Evolutionary conservation across 23 tunicate species (phyloP).

Genomic region (Styela clava): DNA sequence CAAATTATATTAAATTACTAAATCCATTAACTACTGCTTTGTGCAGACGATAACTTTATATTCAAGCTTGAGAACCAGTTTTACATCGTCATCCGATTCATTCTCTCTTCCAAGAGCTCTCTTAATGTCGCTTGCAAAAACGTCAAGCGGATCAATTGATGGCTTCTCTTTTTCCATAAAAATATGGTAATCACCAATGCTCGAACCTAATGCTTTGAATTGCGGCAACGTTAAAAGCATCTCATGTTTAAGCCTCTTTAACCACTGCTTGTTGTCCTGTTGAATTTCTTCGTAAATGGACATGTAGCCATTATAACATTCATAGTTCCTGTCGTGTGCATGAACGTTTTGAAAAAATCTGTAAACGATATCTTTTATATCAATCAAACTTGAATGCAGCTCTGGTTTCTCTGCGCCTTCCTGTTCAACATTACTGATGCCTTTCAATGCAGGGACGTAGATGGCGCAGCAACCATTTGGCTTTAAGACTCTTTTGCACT

Average conservation of each 20-base stretch:
- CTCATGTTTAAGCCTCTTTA: background rate
- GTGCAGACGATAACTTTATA: background rate
- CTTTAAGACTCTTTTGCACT: background rate
- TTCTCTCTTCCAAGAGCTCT: background rate
- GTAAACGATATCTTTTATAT: background rate
- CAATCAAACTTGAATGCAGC: background rate
- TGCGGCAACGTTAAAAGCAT: background rate
- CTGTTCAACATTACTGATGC: background rate
- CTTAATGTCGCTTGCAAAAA: background rate
- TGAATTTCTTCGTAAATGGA: background rate
- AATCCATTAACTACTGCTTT: background rate
- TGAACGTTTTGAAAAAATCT: background rate
- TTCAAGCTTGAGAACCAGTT: background rate
- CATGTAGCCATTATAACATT: background rate
- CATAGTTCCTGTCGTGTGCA: background rate
- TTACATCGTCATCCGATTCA: background rate
- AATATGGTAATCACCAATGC: background rate
- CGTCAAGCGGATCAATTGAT: background rate
- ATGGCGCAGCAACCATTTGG: background rate
- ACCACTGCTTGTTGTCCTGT: background rate
- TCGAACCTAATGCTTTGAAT: background rate
- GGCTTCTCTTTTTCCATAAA: constrained; percentile 6
- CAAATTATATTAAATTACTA: too few relatives aligned
- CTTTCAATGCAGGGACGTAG: background rate
- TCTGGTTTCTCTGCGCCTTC: background rate